Evolutionary conservation across 2,797 vertebrate genomes (phyloP).

Genomic region (Dendrocincla tyrannina): DNA sequence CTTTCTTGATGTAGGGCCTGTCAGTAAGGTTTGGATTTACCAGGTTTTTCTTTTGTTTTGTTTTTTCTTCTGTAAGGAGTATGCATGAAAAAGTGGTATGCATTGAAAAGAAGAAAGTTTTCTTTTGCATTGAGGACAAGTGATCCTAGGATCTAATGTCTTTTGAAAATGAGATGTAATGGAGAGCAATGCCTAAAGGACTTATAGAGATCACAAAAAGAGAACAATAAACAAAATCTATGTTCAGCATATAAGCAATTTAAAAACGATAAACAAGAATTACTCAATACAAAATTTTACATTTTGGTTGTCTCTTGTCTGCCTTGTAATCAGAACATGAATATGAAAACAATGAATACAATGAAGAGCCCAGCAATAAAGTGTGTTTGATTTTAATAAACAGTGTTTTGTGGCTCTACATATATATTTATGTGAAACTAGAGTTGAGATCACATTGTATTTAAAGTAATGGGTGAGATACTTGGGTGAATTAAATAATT

Average conservation of each 20-base stretch:
- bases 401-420: neutral
- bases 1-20: neutral
- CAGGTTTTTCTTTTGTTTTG: fast-evolving
- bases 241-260: neutral
- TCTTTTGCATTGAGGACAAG: neutral
- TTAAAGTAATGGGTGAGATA: neutral
- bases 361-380: neutral
- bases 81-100: neutral
- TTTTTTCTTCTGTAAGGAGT: neutral
- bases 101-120: neutral
- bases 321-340: neutral
- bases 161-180: neutral
- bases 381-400: neutral
- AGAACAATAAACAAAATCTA: neutral
- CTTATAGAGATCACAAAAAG: neutral
- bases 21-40: neutral
- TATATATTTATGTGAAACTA: neutral
- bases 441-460: neutral
- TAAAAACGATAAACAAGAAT: neutral
- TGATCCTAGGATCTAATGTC: neutral
- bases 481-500: neutral
- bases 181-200: neutral
- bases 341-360: neutral
- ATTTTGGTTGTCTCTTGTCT: neutral
- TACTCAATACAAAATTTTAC: neutral